Percentiles rank a stretch among this genome's conserved stretches.
These are phyloP conservation scores for Galleria mellonella DNA, from an alignment of 1,140 invertebrate species.

Conservation along the genomic window DNA sequence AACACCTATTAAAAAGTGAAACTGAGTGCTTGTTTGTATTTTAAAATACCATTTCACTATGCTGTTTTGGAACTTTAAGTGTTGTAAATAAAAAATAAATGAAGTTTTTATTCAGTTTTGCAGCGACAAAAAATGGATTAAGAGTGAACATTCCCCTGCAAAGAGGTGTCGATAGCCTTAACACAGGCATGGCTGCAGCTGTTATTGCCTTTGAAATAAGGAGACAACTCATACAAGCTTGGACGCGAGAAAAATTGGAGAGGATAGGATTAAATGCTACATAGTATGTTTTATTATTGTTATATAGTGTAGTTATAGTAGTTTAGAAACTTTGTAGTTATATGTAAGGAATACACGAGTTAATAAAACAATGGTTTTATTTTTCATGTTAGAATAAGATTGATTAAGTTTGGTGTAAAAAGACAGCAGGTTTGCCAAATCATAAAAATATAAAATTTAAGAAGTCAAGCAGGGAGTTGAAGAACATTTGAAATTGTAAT, in stretches of 20 bases:
- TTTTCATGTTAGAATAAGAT: too few species aligned
- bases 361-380: too few species aligned
- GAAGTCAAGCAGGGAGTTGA: too few species aligned
- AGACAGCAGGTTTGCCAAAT: too few species aligned
- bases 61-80: too few species aligned
- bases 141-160: slow-evolving; percentile 86
- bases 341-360: background rate
- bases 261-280: slow-evolving; percentile 18
- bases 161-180: slow-evolving; percentile 89
- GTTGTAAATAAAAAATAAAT: background rate
- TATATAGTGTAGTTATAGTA: background rate
- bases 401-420: too few species aligned
- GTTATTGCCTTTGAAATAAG: slow-evolving; percentile 91
- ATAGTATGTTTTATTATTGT: slow-evolving; percentile 10
- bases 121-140: slow-evolving; percentile 72
- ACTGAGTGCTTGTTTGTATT: too few species aligned
- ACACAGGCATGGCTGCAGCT: slow-evolving; percentile 86
- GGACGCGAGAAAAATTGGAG: slow-evolving; percentile 32
- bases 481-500: too few species aligned
- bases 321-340: background rate
- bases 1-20: too few species aligned
- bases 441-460: too few species aligned
- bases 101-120: slow-evolving; percentile 43
- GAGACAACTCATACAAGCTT: slow-evolving; percentile 76
- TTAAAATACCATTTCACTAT: too few species aligned